Percentiles rank a stretch among this genome's conserved stretches.
These are phyloP conservation scores for Zoanthus solanderi DNA, from an alignment of 92 coral and sea anemone genomes.

Conservation along the genomic window DNA sequence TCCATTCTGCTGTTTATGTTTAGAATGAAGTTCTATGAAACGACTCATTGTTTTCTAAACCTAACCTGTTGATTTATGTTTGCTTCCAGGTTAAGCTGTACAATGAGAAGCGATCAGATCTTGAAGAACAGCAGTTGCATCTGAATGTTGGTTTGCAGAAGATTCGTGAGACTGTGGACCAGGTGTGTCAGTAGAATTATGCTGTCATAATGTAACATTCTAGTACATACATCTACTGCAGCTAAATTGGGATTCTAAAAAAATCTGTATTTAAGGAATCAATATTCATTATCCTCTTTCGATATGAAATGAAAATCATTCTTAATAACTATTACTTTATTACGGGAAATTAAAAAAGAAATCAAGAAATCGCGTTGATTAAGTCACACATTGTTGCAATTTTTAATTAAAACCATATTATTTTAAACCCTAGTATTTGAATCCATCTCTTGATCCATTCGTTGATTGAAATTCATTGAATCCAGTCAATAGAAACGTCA, in stretches of 20 bases:
- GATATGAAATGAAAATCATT: neutral
- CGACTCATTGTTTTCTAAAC: neutral
- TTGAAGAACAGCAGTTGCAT: constrained; percentile 98
- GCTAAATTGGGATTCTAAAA: neutral
- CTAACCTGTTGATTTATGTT: neutral
- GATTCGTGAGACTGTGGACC: constrained; percentile 98
- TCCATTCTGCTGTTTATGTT: no score
- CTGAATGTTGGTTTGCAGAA: constrained; percentile 97
- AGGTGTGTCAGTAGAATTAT: constrained; percentile 43
- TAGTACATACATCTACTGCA: neutral
- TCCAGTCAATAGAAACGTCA: no score
- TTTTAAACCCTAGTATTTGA: no score
- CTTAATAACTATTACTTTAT: neutral
- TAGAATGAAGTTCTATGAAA: no score
- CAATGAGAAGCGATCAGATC: constrained; percentile 97
- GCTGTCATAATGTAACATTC: neutral
- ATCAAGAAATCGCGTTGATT: no score
- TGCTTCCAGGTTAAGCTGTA: constrained; percentile 86
- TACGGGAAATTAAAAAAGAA: neutral
- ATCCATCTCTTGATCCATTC: no score
- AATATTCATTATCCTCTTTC: neutral
- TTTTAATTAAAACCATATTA: no score
- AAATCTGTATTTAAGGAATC: neutral
- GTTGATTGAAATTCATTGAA: no score
- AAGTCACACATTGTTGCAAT: no score